Percentiles rank a stretch among this genome's conserved stretches.
phyloP scores from a whole-genome alignment of 2,888 invertebrate species.

The Acrobasis suavella region DNA sequence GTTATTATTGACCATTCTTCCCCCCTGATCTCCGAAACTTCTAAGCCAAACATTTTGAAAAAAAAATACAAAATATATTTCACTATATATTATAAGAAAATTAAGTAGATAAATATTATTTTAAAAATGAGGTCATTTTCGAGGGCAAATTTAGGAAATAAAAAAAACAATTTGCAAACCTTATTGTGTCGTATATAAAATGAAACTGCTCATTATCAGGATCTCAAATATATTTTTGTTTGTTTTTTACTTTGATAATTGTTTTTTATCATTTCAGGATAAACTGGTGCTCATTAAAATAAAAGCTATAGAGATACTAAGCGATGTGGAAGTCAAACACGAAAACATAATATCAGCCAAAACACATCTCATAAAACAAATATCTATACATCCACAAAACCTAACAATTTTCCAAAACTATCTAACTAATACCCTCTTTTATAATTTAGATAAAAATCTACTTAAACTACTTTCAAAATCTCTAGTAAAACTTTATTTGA shows the following conservation, averaged over 20 bases:
- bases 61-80: too few species aligned
- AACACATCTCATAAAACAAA: slow-evolving; percentile 58
- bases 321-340: slow-evolving; percentile 34
- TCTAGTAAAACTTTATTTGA: slow-evolving; percentile 52
- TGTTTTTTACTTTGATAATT: slow-evolving; percentile 5
- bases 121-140: too few species aligned
- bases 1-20: too few species aligned
- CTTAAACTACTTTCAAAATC: slow-evolving; percentile 56
- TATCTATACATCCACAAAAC: slow-evolving; percentile 44
- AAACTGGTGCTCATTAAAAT: slow-evolving; percentile 60
- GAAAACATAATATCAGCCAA: slow-evolving; percentile 44
- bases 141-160: too few species aligned
- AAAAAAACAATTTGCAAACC: too few species aligned
- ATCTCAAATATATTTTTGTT: too few species aligned
- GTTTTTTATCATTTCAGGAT: slow-evolving; percentile 55
- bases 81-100: too few species aligned
- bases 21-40: too few species aligned
- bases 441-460: slow-evolving; percentile 56
- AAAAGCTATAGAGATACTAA: slow-evolving; percentile 51
- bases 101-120: too few species aligned
- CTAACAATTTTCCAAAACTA: slow-evolving; percentile 43
- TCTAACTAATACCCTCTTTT: slow-evolving; percentile 53
- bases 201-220: too few species aligned
- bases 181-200: too few species aligned
- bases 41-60: too few species aligned